Conservation (phyloP, 2,888 invertebrate species). For the Pterobdella sp. region DNA sequence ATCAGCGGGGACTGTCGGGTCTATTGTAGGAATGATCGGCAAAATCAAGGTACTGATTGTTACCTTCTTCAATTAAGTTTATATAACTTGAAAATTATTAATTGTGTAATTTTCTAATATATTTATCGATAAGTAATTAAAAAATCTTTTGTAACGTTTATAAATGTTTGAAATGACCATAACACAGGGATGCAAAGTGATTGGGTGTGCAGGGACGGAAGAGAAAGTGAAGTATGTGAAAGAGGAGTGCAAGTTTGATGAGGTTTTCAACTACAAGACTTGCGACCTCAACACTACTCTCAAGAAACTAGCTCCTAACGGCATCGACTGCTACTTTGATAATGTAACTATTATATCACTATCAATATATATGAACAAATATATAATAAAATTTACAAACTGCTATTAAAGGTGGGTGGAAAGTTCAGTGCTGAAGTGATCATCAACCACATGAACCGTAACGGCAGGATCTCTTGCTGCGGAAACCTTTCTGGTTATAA, state of each 20-base stretch:
- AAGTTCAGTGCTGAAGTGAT: conserved; percentile 59
- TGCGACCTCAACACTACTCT: conserved; percentile 56
- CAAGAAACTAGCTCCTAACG: conserved; percentile 61
- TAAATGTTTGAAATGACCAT: neutral
- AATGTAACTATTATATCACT: conserved; percentile 57
- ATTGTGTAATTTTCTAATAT: no score
- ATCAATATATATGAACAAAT: conserved; percentile 54
- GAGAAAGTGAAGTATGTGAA: conserved; percentile 65
- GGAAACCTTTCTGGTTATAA: conserved; percentile 64
- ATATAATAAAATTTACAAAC: conserved; percentile 48
- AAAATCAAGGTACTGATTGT: conserved; percentile 61
- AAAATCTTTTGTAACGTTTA: neutral
- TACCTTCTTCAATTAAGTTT: no score
- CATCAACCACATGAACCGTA: conserved; percentile 58
- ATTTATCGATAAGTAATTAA: no score
- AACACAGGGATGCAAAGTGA: conserved; percentile 56
- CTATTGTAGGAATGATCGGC: conserved; percentile 69
- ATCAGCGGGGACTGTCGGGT: conserved; percentile 72
- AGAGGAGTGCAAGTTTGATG: conserved; percentile 61
- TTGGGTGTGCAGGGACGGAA: conserved; percentile 66
- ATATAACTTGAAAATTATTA: no score
- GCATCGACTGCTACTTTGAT: conserved; percentile 69
- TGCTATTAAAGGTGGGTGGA: conserved; percentile 60
- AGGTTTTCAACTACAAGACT: conserved; percentile 66
- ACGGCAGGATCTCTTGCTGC: conserved; percentile 59